Evolutionary conservation across 2,113 vertebrate genomes (phyloP).

Genomic region (Rutilus rutilus): DNA sequence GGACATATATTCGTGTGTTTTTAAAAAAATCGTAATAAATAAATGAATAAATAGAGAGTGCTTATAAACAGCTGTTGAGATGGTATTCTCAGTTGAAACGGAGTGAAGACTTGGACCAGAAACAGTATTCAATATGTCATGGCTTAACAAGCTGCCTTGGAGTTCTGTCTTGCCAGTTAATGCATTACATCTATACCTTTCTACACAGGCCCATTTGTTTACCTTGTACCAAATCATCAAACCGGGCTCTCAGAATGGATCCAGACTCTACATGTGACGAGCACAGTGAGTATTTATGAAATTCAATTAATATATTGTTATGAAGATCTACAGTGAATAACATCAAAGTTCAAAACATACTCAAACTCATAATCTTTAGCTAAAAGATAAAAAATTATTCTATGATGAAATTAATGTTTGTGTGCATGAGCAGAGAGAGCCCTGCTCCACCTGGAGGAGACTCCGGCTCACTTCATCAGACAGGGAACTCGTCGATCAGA

Average conservation of each 20-base stretch:
- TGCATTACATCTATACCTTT: not conserved
- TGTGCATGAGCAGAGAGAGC: conserved; percentile 60
- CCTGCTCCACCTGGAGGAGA: conserved; percentile 59
- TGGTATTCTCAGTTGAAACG: not conserved
- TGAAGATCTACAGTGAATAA: not conserved
- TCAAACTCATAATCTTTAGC: too few relatives aligned
- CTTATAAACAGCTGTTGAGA: not conserved
- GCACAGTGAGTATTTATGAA: conserved; percentile 64
- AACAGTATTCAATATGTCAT: not conserved
- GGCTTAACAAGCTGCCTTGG: not conserved
- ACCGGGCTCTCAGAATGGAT: conserved; percentile 69
- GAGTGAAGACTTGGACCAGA: not conserved
- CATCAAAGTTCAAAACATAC: not conserved
- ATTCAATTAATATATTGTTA: not conserved
- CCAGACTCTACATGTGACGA: conserved; percentile 67
- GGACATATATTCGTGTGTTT: too few relatives aligned
- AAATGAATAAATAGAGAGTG: not conserved
- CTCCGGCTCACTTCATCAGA: conserved; percentile 66
- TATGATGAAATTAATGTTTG: conserved; percentile 12
- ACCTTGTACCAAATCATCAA: conserved; percentile 71
- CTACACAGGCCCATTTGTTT: conserved; percentile 73
- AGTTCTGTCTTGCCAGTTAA: not conserved
- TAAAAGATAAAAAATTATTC: not conserved
- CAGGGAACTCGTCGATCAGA: conserved; percentile 22
- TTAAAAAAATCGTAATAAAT: too few relatives aligned